phyloP scores from a whole-genome alignment of 1,140 invertebrate genomes.

The Hormaphis cornu region DNA sequence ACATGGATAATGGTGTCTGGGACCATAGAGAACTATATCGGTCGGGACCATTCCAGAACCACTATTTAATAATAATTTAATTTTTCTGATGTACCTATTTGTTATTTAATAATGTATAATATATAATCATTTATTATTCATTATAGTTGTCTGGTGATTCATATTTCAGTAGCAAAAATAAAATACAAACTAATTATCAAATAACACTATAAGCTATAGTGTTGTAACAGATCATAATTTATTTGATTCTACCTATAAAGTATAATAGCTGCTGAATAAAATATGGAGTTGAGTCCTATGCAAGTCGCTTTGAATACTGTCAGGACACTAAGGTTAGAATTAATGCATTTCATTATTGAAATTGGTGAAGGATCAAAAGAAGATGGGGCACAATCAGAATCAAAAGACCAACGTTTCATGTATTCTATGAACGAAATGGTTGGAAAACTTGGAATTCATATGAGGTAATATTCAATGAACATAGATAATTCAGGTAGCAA shows the following conservation, averaged over 20 bases:
- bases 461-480: background rate
- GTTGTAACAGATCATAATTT: background rate
- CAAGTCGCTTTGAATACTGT: conserved; percentile 31
- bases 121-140: no score
- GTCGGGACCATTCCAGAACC: no score
- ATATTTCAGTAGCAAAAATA: no score
- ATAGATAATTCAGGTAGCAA: background rate
- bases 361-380: conserved; percentile 62
- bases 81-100: no score
- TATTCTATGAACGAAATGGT: conserved; percentile 27
- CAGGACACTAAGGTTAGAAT: conserved; percentile 31
- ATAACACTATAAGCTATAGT: no score
- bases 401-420: conserved; percentile 44
- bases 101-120: no score
- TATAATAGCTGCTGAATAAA: background rate
- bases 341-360: conserved; percentile 51
- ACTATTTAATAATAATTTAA: no score
- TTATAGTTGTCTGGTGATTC: no score
- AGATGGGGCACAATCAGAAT: conserved; percentile 65
- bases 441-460: conserved; percentile 22
- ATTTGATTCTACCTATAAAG: background rate
- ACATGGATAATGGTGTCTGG: no score
- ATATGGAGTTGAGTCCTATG: conserved; percentile 33
- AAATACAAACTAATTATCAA: no score
- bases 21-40: no score